phyloP scores from a whole-genome alignment of 1,140 invertebrate species.

The Drosophila lini region DNA sequence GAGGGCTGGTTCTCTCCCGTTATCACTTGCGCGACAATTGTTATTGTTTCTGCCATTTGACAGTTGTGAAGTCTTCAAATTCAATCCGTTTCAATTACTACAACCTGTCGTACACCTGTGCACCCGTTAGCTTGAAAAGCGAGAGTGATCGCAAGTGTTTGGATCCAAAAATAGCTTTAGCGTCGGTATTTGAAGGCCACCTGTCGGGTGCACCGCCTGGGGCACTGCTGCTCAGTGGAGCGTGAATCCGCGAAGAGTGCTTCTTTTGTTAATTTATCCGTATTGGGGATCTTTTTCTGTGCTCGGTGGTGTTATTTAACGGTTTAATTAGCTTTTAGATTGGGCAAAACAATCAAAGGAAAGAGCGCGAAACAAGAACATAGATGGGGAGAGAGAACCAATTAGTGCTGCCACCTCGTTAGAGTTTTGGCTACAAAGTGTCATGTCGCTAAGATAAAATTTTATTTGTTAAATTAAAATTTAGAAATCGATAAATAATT shows the following conservation, averaged over 20 bases:
- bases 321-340: conserved; percentile 53
- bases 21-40: conserved; percentile 69
- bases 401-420: conserved; percentile 24
- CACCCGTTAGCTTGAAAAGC: conserved; percentile 26
- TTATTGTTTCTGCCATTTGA: conserved; percentile 52
- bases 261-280: conserved; percentile 37
- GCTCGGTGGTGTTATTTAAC: conserved; percentile 24
- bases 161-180: conserved; percentile 58
- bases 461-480: too few relatives aligned
- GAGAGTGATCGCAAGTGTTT: conserved; percentile 45
- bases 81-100: conserved; percentile 7
- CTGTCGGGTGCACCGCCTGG: conserved; percentile 68
- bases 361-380: conserved; percentile 11
- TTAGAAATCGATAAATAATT: background rate
- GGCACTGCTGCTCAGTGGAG: conserved; percentile 48
- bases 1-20: conserved; percentile 39
- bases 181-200: conserved; percentile 59
- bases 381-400: conserved; percentile 8
- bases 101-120: conserved; percentile 8
- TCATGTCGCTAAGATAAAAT: background rate
- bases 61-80: conserved; percentile 31
- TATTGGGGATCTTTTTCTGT: conserved; percentile 6
- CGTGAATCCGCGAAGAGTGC: conserved; percentile 44
- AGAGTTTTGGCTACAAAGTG: background rate
- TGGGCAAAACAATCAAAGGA: conserved; percentile 57